Base-by-base conservation (phyloP, 2,797 vertebrate genomes). In the Anabacerthia variegaticeps region DNA sequence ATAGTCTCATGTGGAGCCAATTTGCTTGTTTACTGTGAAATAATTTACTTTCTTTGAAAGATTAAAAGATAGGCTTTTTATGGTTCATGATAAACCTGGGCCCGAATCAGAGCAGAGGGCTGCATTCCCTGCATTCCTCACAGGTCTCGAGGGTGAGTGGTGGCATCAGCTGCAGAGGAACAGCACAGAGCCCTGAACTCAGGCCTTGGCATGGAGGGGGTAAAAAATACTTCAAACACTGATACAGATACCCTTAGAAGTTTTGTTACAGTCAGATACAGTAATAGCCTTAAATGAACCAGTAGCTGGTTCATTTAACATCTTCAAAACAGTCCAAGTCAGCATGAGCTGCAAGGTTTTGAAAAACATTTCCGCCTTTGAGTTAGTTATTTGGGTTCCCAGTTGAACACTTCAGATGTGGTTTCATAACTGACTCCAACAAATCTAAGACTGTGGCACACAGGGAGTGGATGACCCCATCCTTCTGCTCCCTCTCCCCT, bases 71-170 rank as follows among this genome's bases (percentile, higher is more conserved):
- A 95, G 87, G 27, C 52, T 46, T 94, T 93, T 90, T 71, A 83
- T 34, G 74, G 74, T 93, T 96, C 80, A 86, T 88, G 85, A 96
- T 94, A 96, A 93, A 92, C 75, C 68, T 54, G 55, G 63, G 63
- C 59, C 88, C 95, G 76, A 89, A 84, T 86, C 79, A 93, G 92
- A 86, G 76, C 91, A 86, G 73, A 92, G 41, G 49, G 69, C 12
- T 84, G 82, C 91, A 95, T 96, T 96, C 94, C 54, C 83, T 54
- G 74, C 92, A 94, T 96, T 97, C 95, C 83, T 93, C 54, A 69
- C 71, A 92, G 88, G 87, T 94, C 94, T 92, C 30, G 0, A 66
- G 94, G 82, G 89, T 95, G 71, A 86, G 63, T 19, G 44, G 67
- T 41, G 76, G 79, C 92, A 96, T 88, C 69, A 73, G 87, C 62